Base-by-base conservation (phyloP, 2,888 invertebrate genomes). In the Epiblema foenella region DNA sequence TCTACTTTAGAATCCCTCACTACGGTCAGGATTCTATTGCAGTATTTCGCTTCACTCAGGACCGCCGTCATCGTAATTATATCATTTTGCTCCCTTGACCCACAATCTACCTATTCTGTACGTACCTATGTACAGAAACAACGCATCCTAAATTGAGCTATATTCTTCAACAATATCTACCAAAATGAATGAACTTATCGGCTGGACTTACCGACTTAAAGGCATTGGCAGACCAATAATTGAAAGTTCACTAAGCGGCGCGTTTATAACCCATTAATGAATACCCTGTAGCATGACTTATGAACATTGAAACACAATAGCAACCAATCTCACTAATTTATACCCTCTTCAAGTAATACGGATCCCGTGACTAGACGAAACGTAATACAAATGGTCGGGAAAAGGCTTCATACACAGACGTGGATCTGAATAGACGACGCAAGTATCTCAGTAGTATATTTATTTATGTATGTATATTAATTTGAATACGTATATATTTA, bases 331-430 rank as follows among this genome's bases (percentile, higher is more conserved):
- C 67, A 71, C 71, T 71, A 71, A 71, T 71, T 71, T 51, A 66
- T 51, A 71, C 56, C 71, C 71, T 71, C 66, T 71, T 20, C 67
- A 56, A 67, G 62, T 71, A 71, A 71, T 71, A 71, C 62, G 66
- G 71, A 51, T 62, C 62, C 49, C 66, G 60, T 71, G 71, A 71
- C 71, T 71, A 12, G 71, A 42, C 66, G 67, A 62, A 71, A 71
- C 39, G 54, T 62, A 62, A 71, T 67, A 71, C 67, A 62, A 71
- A 66, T 71, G 66, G 56, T 49, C 59, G 70, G 58, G 51, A 69
- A 65, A 67, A 56, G 60, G 71, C 66, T 62, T 71, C 66, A 46
- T 15, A 71, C 12, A 29, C 18, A 62, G 62, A 33, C 29, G 15
- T 1, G 4, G 2, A 51, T 51, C 51, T 18, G 11, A 51, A 51